phyloP scores from a whole-genome alignment of 1,140 invertebrate genomes.

The Epicauta chinensis region DNA sequence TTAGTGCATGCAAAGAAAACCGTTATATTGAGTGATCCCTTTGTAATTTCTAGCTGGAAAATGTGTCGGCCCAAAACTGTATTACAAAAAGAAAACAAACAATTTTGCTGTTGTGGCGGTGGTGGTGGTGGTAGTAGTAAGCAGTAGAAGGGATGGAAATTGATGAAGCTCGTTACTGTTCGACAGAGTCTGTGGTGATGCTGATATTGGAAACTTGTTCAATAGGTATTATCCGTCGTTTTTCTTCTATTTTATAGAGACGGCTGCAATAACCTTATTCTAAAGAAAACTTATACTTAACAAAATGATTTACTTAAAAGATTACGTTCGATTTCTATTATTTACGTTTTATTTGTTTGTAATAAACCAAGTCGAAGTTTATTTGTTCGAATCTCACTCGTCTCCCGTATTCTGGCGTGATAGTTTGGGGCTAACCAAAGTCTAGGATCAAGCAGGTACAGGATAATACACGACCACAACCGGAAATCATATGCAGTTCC shows the following conservation, averaged over 20 bases:
- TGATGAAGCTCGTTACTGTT: slow-evolving; percentile 17
- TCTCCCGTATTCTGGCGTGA: not conserved
- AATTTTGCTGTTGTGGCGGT: not conserved
- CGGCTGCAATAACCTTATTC: too few relatives aligned
- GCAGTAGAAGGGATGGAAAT: slow-evolving; percentile 1
- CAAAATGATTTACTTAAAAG: too few relatives aligned
- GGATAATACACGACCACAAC: slow-evolving; percentile 11
- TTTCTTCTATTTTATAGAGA: too few relatives aligned
- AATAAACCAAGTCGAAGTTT: not conserved
- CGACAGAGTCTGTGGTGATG: slow-evolving; percentile 10
- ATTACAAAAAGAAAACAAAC: slow-evolving; percentile 16
- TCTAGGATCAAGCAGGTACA: slow-evolving; percentile 1
- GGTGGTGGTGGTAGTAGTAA: too few relatives aligned
- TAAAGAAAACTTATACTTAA: too few relatives aligned
- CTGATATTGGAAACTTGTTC: slow-evolving; percentile 12
- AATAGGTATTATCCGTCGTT: too few relatives aligned
- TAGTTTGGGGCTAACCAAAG: slow-evolving; percentile 7
- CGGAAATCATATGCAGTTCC: slow-evolving; percentile 21
- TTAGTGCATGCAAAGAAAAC: slow-evolving; percentile 14
- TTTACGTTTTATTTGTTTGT: too few relatives aligned
- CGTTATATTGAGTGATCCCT: slow-evolving; percentile 12
- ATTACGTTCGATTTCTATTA: too few relatives aligned
- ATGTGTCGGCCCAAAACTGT: slow-evolving; percentile 10
- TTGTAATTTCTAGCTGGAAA: slow-evolving; percentile 15
- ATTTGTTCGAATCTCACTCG: not conserved